phyloP scores from a whole-genome alignment of 1,140 invertebrate species.

The Aphelenchoides avenae region DNA sequence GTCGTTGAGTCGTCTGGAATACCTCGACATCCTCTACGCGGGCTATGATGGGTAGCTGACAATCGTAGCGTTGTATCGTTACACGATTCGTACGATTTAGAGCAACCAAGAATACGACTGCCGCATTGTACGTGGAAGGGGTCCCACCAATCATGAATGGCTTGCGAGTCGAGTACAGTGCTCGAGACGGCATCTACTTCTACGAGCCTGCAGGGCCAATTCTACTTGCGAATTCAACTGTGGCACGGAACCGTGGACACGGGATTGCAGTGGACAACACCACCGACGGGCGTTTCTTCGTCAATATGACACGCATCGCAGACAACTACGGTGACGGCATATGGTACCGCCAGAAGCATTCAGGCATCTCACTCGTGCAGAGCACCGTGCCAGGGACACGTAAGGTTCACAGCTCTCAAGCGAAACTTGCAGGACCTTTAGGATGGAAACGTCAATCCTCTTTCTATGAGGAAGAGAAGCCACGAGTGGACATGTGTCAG shows the following conservation, averaged over 20 bases:
- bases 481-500: conserved; percentile 52
- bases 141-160: conserved; percentile 59
- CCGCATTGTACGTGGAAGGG: conserved; percentile 57
- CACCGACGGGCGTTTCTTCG: conserved; percentile 50
- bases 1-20: conserved; percentile 52
- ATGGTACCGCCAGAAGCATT: conserved; percentile 43
- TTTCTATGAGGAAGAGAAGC: conserved; percentile 45
- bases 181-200: conserved; percentile 52
- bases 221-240: conserved; percentile 55
- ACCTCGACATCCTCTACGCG: conserved; percentile 56
- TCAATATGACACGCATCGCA: conserved; percentile 48
- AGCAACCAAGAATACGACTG: conserved; percentile 48
- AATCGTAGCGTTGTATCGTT: not conserved
- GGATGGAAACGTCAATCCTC: conserved; percentile 32
- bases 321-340: conserved; percentile 58
- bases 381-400: conserved; percentile 16
- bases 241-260: conserved; percentile 51
- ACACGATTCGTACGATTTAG: conserved; percentile 21
- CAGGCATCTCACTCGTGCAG: conserved; percentile 24
- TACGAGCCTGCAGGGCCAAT: conserved; percentile 52
- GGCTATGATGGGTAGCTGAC: conserved; percentile 48
- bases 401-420: conserved; percentile 7
- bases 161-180: conserved; percentile 49
- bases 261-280: conserved; percentile 56
- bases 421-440: conserved; percentile 1